Conservation (phyloP, 2,797 vertebrate species). For the Gymnopithys bicolor region DNA sequence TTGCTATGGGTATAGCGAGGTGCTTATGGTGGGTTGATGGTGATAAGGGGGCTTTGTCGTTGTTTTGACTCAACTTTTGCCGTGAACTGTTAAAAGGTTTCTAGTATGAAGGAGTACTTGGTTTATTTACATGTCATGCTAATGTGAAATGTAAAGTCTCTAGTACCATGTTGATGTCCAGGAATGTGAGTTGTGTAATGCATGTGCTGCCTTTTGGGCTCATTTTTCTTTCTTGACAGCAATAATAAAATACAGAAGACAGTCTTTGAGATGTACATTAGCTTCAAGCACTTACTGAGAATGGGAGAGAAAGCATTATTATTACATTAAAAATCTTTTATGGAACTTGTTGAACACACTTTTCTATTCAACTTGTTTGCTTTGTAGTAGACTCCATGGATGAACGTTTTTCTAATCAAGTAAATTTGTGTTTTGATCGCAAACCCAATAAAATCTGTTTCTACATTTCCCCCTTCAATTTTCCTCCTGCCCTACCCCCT, state of each 20-base stretch:
- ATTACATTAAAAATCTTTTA: neutral
- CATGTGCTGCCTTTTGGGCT: neutral
- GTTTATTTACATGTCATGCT: neutral
- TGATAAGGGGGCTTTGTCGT: accelerated
- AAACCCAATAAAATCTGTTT: neutral
- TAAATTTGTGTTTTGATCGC: neutral
- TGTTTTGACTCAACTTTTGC: neutral
- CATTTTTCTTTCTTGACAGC: neutral
- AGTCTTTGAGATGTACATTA: neutral
- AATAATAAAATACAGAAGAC: neutral
- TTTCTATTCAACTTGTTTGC: neutral
- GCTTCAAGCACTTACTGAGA: neutral
- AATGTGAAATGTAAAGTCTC: neutral
- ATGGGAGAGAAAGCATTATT: neutral
- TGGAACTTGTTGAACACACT: neutral
- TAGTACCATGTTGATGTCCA: accelerated
- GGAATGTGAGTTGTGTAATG: neutral
- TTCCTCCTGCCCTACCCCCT: neutral
- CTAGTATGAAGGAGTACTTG: neutral
- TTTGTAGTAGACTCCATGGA: neutral
- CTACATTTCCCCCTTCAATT: neutral
- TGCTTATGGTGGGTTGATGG: neutral
- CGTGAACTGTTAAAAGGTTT: neutral
- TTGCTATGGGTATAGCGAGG: neutral
- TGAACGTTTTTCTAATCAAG: neutral